Evolutionary conservation across 92 coral and sea anemone genomes (phyloP), one percentile per base, ranked within the genome.

Genomic region (Actinernus sp.): DNA sequence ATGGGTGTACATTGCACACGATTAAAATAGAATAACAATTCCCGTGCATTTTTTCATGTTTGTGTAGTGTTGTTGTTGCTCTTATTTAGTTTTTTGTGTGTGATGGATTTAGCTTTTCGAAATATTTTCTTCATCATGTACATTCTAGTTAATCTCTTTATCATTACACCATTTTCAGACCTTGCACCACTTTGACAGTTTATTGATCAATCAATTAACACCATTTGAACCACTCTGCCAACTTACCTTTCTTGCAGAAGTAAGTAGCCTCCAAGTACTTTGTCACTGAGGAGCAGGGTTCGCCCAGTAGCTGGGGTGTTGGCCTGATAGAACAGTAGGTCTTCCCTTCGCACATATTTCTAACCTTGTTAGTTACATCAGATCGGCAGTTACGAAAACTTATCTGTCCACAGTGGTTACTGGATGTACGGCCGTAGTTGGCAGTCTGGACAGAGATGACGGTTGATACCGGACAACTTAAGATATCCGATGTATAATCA

Each of bases 191-290:
- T n/a, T n/a, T n/a, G n/a, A n/a, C n/a, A n/a, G n/a, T n/a, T n/a
- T n/a, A n/a, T n/a, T n/a, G n/a, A n/a, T n/a, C n/a, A n/a, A n/a
- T n/a, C n/a, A n/a, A n/a, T n/a, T n/a, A n/a, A n/a, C n/a, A n/a
- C n/a, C n/a, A n/a, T n/a, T n/a, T n/a, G n/a, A n/a, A n/a, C n/a
- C 2, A 19, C 22, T 48, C n/a, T n/a, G n/a, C n/a, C n/a, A n/a
- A n/a, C 74, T 9, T 63, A 91, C 97, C 94, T 45, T 13, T 49
- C 31, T 48, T 43, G 41, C 98, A 93, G 21, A 61, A 48, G 27
- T 85, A 93, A 38, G 55, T 61, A 14, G 86, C 73, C 52, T 90
- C 91, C 31, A 93, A 48, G 58, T 93, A 93, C 84, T 93, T 93
- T 9, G 44, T 22, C 40, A 93, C 85, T 3, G 44, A 38, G 0